Base-by-base conservation (phyloP, 2,113 vertebrate genomes). In the Athene cunicularia region DNA sequence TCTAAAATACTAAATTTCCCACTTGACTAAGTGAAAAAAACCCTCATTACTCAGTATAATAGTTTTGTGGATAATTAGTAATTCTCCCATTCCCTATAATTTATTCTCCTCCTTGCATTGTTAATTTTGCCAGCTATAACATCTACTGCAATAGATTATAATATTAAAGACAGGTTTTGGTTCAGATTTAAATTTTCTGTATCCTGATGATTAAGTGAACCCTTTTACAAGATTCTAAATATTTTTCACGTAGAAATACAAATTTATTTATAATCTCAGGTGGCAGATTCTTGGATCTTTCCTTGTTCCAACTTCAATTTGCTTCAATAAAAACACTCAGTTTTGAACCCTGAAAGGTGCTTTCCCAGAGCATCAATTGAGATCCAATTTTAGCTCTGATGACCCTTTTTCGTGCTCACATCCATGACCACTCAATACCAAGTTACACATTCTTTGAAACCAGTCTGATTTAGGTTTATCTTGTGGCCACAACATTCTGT, bases 61-160 rank as follows among this genome's bases (percentile, higher is more conserved):
- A 95, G 81, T 95, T 91, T 81, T 93, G 68, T 89, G 28, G 55
- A 81, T 94, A 93, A 93, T 94, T 93, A 94, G 76, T 87, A 91
- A 79, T n/a, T 93, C 77, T 89, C 35, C 39, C 41, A 53, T 75
- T 92, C 62, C 71, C 49, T 80, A 35, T 70, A 93, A 88, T 85
- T 96, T 71, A 86, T 94, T 91, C 28, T 84, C 59, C 35, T 91
- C 39, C 63, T 94, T 77, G 41, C 41, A 71, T 74, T 87, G 84
- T 89, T 93, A 89, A 89, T 84, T 68, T 62, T 95, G 68, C 77
- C 59, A 81, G 37, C 41, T 87, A 59, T 66, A 81, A 45, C 49
- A 87, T 80, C 68, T 87, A 84, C 19, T 67, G 72, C 24, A 91
- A 77, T 71, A 74, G 59, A 77, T 93, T 93, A 70, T 26, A 62